Base-by-base conservation (phyloP, 2,797 vertebrate genomes). In the Danio kyathit region DNA sequence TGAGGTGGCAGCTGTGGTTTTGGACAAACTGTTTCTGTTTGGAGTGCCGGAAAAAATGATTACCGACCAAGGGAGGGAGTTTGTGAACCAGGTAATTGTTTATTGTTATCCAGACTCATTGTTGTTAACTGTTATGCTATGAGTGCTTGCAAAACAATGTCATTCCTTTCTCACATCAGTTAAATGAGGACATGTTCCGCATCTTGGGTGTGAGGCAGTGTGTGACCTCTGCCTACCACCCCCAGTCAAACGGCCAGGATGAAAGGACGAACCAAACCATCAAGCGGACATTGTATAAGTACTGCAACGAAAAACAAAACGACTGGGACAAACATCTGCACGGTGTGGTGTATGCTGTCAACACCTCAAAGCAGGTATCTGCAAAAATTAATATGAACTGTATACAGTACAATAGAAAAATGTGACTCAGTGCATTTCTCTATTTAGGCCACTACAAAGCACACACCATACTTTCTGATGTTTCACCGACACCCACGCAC, bases 251-350 rank as follows among this genome's bases (percentile, higher is more conserved):
- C 43, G 61, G 72, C 17, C 71, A 78, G 38, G 51, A 64, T 29
- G 46, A 73, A 19, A 21, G 56, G 16, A 76, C 73, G 6, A 82
- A 77, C 14, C 64, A 76, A 29, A 70, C 10, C 8, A 19, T 82
- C 4, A 61, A 71, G 43, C 29, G 17, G n/a, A 54, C 64, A 1
- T 17, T 77, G 14, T 40, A 29, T 3, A 71, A 71, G 40, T 78
- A 72, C 13, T 70, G 48, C 6, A 71, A 78, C 8, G 59, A 59
- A 5, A 7, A 56, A 5, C 81, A 65, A 19, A 64, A 64, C 56
- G 67, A 82, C 46, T 82, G 81, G 66, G 74, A 82, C 60, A 16
- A 46, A n/a, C 56, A 71, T 38, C 17, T 76, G n/a, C 56, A 51
- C 14, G 19, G 60, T 14, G 56, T 82, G 12, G 74, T 71, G n/a